phyloP scores from a whole-genome alignment of 2,797 vertebrate genomes.

The Crypturellus tataupa region DNA sequence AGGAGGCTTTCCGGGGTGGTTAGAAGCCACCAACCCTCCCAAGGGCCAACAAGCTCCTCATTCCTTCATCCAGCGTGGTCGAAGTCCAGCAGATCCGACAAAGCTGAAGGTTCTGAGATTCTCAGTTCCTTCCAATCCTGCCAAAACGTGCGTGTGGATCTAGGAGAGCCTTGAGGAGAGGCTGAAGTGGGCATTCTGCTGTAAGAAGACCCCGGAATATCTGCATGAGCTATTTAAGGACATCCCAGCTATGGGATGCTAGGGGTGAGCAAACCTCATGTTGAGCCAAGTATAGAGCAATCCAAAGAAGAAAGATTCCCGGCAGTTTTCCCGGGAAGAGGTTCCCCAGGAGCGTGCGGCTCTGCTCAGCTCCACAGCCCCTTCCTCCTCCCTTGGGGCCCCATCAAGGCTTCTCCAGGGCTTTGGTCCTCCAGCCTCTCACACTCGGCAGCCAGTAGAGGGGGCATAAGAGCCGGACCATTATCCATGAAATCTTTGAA shows the following conservation, averaged over 20 bases:
- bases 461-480: neutral
- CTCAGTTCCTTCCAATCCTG: neutral
- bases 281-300: neutral
- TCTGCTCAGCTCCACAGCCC: neutral
- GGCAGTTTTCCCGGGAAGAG: neutral
- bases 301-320: neutral
- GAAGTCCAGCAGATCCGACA: neutral
- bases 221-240: neutral
- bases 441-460: neutral
- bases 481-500: accelerated
- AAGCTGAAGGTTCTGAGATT: neutral
- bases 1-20: accelerated
- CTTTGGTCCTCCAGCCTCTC: neutral
- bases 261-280: neutral
- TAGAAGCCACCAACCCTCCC: neutral
- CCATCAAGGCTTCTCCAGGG: accelerated
- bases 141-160: neutral
- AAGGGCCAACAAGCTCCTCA: neutral
- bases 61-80: neutral
- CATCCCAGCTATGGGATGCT: neutral
- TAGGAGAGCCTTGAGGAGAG: neutral
- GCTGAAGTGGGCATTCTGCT: neutral
- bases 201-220: neutral
- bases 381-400: accelerated
- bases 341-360: accelerated